phyloP scores from a whole-genome alignment of 2,888 invertebrate genomes.

The Liodrosophila aerea region DNA sequence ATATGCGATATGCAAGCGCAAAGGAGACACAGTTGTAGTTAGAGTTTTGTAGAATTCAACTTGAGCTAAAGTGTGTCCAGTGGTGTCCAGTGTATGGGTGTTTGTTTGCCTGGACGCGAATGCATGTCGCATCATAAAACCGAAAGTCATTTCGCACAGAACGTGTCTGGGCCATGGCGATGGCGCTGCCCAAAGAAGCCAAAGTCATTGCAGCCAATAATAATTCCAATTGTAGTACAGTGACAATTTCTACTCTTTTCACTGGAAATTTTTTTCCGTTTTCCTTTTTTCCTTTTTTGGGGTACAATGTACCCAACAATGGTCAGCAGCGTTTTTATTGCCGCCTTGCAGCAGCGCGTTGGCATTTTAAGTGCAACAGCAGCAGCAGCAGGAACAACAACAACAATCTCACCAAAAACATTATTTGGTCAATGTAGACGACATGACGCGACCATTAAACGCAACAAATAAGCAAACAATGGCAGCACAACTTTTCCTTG shows the following conservation, averaged over 20 bases:
- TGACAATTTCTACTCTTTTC: conserved; percentile 63
- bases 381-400: conserved; percentile 29
- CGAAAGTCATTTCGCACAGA: conserved; percentile 78
- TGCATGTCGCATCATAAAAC: conserved; percentile 77
- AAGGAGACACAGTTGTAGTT: conserved; percentile 14
- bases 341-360: conserved; percentile 55
- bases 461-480: conserved; percentile 76
- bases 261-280: background rate
- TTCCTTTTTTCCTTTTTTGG: conserved; percentile 17
- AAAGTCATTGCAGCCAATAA: conserved; percentile 79
- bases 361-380: conserved; percentile 77
- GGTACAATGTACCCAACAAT: conserved; percentile 78
- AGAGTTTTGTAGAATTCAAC: no score
- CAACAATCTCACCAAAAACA: conserved; percentile 50
- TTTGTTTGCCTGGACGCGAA: conserved; percentile 43
- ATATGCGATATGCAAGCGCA: conserved; percentile 72
- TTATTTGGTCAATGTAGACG: conserved; percentile 78
- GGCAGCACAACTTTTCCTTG: conserved; percentile 26
- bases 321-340: conserved; percentile 78
- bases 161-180: conserved; percentile 55
- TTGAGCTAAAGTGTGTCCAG: conserved; percentile 29
- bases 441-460: conserved; percentile 76
- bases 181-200: conserved; percentile 60
- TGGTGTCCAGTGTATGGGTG: conserved; percentile 28
- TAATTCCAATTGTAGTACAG: conserved; percentile 78